Percentiles rank a stretch among this genome's conserved stretches.
phyloP scores from a whole-genome alignment of 2,113 vertebrate genomes.

The Gnathonemus echidnorhynchus region DNA sequence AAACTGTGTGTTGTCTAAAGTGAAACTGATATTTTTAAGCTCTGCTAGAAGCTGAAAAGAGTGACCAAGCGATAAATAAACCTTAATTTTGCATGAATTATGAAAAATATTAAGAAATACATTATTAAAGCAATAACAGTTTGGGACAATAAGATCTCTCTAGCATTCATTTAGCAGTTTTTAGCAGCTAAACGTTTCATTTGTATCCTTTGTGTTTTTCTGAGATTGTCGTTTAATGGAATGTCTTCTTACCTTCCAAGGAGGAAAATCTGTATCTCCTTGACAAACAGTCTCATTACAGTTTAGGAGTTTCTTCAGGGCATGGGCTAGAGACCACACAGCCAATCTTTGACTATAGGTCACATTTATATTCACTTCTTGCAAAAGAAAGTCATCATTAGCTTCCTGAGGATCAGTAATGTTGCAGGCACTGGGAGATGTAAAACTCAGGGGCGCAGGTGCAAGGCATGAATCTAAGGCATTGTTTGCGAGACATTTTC shows the following conservation, averaged over 20 bases:
- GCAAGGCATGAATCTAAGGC: constrained; percentile 20
- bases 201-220: background rate
- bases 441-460: background rate
- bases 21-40: constrained; percentile 43
- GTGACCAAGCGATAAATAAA: background rate
- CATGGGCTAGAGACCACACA: constrained; percentile 45
- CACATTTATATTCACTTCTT: constrained; percentile 23
- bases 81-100: background rate
- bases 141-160: background rate
- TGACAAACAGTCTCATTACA: constrained; percentile 45
- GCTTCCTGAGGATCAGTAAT: constrained; percentile 30
- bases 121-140: background rate
- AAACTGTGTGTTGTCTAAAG: constrained; percentile 22
- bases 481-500: constrained; percentile 27
- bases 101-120: background rate
- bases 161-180: background rate
- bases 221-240: background rate
- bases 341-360: constrained; percentile 36
- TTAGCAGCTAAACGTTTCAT: background rate
- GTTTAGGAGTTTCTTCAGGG: constrained; percentile 43
- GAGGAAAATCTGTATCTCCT: constrained; percentile 44
- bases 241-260: constrained; percentile 45
- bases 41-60: constrained; percentile 49
- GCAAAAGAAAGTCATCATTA: constrained; percentile 42
- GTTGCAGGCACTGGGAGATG: constrained; percentile 33